A percentile compares a stretch with the other conserved stretches of the same genome.
phyloP scores from a whole-genome alignment of 2,797 vertebrate genomes.

The Knipowitschia caucasica region DNA sequence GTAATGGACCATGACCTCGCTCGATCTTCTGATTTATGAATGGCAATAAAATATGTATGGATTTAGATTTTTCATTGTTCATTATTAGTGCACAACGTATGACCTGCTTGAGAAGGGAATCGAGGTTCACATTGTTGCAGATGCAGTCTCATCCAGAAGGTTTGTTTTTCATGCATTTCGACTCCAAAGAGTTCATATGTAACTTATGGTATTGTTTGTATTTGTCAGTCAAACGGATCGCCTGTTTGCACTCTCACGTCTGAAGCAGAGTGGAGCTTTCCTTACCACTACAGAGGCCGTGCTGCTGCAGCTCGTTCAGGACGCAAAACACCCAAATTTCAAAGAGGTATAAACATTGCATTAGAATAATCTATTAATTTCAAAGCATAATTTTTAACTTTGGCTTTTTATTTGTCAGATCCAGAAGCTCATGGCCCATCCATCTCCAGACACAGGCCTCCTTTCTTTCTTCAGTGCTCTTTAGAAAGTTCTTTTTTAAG shows the following conservation, averaged over 20 bases:
- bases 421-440: constrained; percentile 75
- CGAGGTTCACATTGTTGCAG: constrained; percentile 87
- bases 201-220: too few relatives aligned
- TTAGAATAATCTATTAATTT: too few relatives aligned
- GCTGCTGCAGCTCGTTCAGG: constrained; percentile 83
- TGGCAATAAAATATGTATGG: background rate
- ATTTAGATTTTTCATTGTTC: background rate
- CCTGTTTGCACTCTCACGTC: constrained; percentile 81
- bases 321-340: constrained; percentile 83
- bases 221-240: constrained; percentile 90
- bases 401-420: constrained; percentile 53
- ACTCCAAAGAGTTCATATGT: background rate
- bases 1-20: background rate
- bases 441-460: constrained; percentile 77
- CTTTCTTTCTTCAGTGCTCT: constrained; percentile 72
- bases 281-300: constrained; percentile 87
- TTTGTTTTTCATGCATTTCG: constrained; percentile 40
- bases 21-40: background rate
- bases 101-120: constrained; percentile 84
- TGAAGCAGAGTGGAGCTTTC: constrained; percentile 88
- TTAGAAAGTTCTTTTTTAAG: constrained; percentile 39
- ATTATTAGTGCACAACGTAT: constrained; percentile 79
- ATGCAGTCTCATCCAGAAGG: constrained; percentile 87
- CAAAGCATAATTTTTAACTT: too few relatives aligned
- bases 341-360: constrained; percentile 84